Conservation (phyloP, 2,888 invertebrate genomes). For the Apocheima hispidaria region DNA sequence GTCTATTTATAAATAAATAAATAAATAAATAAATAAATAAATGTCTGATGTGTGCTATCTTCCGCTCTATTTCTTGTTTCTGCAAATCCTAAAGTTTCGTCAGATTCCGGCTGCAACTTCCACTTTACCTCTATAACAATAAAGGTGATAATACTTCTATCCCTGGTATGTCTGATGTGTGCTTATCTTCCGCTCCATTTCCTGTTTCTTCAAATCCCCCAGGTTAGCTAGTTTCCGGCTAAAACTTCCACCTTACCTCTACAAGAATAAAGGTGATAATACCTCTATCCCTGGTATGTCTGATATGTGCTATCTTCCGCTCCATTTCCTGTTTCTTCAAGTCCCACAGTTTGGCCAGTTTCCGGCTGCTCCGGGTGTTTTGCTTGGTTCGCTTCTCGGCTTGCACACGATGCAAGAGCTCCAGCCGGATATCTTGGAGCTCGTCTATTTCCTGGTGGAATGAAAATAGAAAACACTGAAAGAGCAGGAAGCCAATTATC, state of each 20-base stretch:
- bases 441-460: constrained; percentile 88
- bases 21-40: no score
- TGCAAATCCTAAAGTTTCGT: not conserved
- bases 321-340: constrained; percentile 84
- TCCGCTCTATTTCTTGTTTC: constrained; percentile 71
- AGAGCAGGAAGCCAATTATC: no score
- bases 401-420: constrained; percentile 89
- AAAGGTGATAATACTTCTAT: constrained; percentile 69
- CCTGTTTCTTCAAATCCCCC: constrained; percentile 80
- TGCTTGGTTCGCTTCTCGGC: constrained; percentile 81
- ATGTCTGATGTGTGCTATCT: constrained; percentile 86
- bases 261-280: not conserved
- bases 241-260: no score
- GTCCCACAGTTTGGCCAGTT: constrained; percentile 83
- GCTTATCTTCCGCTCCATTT: constrained; percentile 86
- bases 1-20: no score
- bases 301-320: constrained; percentile 84
- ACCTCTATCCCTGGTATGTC: constrained; percentile 82
- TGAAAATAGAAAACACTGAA: no score
- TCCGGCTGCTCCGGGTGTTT: constrained; percentile 69
- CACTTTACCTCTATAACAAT: not conserved
- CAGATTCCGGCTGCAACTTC: not conserved
- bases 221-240: constrained; percentile 81
- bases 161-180: constrained; percentile 82
- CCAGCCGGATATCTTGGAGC: constrained; percentile 89